These are phyloP conservation scores for Papilio xuthus DNA, from an alignment of 1,140 invertebrate genomes.

Conservation along the genomic window DNA sequence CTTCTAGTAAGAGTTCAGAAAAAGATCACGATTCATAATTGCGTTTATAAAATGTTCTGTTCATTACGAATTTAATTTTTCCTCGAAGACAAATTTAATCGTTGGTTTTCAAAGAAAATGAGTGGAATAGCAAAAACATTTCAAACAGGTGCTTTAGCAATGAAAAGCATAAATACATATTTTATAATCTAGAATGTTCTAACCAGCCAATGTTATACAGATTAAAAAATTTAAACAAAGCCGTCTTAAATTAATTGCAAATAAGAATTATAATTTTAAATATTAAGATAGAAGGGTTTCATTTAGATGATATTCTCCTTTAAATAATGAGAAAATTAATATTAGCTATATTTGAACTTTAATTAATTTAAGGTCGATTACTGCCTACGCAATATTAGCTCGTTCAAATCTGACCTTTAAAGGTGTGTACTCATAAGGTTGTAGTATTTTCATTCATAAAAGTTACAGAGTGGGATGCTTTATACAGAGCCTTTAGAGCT, in stretches of 20 bases:
- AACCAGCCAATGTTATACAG: too few species aligned
- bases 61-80: neutral
- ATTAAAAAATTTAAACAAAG: too few species aligned
- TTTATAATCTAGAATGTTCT: too few species aligned
- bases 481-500: too few species aligned
- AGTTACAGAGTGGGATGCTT: neutral
- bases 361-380: conserved; percentile 6
- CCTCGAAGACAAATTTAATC: too few species aligned
- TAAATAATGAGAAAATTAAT: neutral
- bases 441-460: conserved; percentile 11
- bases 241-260: too few species aligned
- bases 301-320: neutral
- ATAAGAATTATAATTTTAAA: too few species aligned
- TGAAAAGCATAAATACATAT: too few species aligned
- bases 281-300: too few species aligned
- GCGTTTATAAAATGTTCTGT: neutral
- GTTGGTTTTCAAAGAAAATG: too few species aligned
- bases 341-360: neutral
- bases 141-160: too few species aligned
- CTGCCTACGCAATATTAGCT: neutral
- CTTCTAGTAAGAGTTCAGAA: neutral
- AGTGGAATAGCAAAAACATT: too few species aligned
- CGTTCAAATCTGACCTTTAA: neutral
- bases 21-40: neutral
- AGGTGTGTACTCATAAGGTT: neutral